Base-by-base conservation (phyloP, 2,888 invertebrate genomes). In the Epicampocera succincta region DNA sequence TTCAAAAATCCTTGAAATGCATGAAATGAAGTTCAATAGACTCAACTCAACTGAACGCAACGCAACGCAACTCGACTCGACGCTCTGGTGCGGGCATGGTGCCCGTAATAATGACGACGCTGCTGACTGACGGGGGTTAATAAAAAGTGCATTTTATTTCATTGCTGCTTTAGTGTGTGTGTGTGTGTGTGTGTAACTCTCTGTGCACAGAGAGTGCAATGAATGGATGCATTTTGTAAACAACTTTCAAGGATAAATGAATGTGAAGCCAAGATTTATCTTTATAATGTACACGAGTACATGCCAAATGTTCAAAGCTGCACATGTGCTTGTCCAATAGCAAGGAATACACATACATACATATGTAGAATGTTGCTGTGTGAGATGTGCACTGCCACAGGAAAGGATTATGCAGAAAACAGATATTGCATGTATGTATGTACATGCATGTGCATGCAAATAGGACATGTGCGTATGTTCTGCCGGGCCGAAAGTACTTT, bases 1-100 rank as follows among this genome's bases (percentile, higher is more conserved):
- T 83, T 77, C 83, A 83, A 77, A 80, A 77, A 80, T 77, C 83
- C 83, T 83, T 83, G 82, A 82, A 81, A 60, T 58, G 44, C 63
- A 58, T 58, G 50, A 63, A 74, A 61, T 60, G 19, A 60, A 77
- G 83, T 83, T 83, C 83, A 83, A 83, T 83, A 80, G 73, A 63
- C 83, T 66, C 69, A 48, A 58, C 80, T 66, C 69, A 48, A 19
- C 42, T 42, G 44, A 9, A 33, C 33, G 3, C 69, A 40, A 54
- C n/a, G 25, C 48, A 48, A 19, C 42, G 42, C 52, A 9, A 33
- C 33, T 33, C 69, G 46, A 54, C n/a, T 40, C 48, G 56, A 19
- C 42, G 42, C 52, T 74, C 63, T 21, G 73, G 38, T 65, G 63
- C 73, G 56, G 44, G 38, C 44, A 56, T 56, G 38, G 21, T 58